phyloP scores from a whole-genome alignment of 2,888 invertebrate species.

The Ectropis crepuscularia region DNA sequence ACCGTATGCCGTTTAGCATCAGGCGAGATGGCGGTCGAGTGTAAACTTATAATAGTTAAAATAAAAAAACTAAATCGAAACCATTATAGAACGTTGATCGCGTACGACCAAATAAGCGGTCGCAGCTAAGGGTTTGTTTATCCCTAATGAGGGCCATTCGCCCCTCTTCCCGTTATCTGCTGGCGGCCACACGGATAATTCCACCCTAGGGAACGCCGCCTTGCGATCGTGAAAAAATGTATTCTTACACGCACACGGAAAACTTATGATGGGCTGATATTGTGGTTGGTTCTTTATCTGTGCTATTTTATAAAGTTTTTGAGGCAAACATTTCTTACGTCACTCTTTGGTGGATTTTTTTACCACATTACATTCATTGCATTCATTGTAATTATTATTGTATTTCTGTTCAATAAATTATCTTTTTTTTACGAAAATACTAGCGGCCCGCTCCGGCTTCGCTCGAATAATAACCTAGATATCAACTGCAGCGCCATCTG shows the following conservation, averaged over 20 bases:
- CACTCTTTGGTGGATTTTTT: too few relatives aligned
- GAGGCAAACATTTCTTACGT: background rate
- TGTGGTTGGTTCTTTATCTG: background rate
- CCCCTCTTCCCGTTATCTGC: conserved; percentile 33
- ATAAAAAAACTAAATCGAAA: conserved; percentile 8
- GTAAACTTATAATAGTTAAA: too few relatives aligned
- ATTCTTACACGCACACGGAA: conserved; percentile 1
- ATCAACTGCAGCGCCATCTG: too few relatives aligned
- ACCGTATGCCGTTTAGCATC: too few relatives aligned
- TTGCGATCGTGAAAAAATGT: conserved; percentile 7
- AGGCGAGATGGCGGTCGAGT: too few relatives aligned
- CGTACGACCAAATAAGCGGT: conserved; percentile 33
- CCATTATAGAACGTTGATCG: conserved; percentile 2
- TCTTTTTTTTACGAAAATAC: too few relatives aligned
- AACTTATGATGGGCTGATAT: background rate
- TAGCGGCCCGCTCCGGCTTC: too few relatives aligned
- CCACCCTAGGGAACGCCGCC: conserved; percentile 16
- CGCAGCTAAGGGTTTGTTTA: conserved; percentile 37
- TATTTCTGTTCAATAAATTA: too few relatives aligned
- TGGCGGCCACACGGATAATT: conserved; percentile 16
- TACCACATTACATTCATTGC: too few relatives aligned
- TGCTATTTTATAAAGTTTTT: background rate
- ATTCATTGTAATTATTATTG: too few relatives aligned
- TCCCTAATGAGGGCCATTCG: conserved; percentile 33
- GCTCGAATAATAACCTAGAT: too few relatives aligned